Percentiles rank a stretch among this genome's conserved stretches.
These are phyloP conservation scores for Cuculus canorus DNA, from an alignment of 2,797 vertebrate genomes.

Conservation along the genomic window DNA sequence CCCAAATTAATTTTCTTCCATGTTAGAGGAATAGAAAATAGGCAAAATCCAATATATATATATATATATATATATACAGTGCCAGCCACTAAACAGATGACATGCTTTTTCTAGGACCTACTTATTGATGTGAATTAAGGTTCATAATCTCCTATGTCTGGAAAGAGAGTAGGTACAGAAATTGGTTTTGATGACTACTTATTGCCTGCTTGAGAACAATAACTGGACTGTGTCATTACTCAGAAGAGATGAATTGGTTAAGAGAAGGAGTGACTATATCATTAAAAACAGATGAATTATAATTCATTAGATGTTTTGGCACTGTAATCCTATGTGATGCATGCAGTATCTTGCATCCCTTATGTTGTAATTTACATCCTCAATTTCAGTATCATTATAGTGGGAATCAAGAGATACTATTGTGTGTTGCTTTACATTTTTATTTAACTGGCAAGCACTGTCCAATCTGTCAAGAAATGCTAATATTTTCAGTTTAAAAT, in stretches of 20 bases:
- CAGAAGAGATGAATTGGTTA: constrained; percentile 14
- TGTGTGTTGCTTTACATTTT: neutral
- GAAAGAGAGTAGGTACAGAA: neutral
- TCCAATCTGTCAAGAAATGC: neutral
- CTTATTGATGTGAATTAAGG: neutral
- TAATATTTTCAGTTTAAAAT: neutral
- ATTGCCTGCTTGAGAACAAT: neutral
- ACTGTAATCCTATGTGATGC: neutral
- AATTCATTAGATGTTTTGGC: constrained; percentile 37
- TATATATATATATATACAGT: neutral
- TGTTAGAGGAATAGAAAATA: neutral
- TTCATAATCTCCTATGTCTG: neutral
- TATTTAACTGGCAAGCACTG: neutral
- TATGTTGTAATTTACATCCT: constrained; percentile 5
- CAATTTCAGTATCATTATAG: neutral
- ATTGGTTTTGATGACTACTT: neutral
- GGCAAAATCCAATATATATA: neutral
- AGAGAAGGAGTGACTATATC: constrained; percentile 11
- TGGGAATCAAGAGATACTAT: neutral
- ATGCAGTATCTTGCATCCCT: constrained; percentile 24
- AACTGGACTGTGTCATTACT: constrained; percentile 10
- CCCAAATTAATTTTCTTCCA: neutral
- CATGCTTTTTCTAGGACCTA: neutral
- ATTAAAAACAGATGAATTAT: constrained; percentile 34
- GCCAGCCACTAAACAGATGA: neutral